phyloP scores from a whole-genome alignment of 2,113 vertebrate species.

The Crotalus horridus region DNA sequence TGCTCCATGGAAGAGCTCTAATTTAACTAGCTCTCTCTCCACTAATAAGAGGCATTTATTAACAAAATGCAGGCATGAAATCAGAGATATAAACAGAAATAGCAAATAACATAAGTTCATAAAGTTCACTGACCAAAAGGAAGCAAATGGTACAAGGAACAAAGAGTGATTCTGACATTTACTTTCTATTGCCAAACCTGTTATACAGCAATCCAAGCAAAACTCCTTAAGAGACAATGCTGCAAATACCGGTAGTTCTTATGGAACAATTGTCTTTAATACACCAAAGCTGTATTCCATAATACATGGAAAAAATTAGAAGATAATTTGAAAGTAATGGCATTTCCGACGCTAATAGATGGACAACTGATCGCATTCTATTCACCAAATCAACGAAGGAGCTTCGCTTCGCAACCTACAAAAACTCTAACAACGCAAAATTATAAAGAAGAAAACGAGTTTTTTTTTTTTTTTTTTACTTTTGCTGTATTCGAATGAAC shows the following conservation, averaged over 20 bases:
- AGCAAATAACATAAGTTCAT: not conserved
- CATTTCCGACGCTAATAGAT: not conserved
- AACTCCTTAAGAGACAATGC: not conserved
- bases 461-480: not conserved
- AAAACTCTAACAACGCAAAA: not conserved
- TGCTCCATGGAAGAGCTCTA: not conserved
- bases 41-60: not conserved
- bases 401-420: not conserved
- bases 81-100: not conserved
- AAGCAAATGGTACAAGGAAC: not conserved
- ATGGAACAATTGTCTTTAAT: not conserved
- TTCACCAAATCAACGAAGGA: not conserved
- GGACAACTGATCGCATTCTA: not conserved
- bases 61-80: not conserved
- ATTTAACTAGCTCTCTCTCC: not conserved
- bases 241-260: not conserved
- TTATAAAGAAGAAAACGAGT: not conserved
- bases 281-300: not conserved
- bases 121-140: not conserved
- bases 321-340: not conserved
- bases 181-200: not conserved
- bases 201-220: constrained; percentile 7
- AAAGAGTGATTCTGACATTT: not conserved
- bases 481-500: not conserved
- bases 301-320: not conserved